Percentiles rank a stretch among this genome's conserved stretches.
Evolutionary conservation across 2,888 invertebrate genomes (phyloP).

Genomic region (Lochmaea crataegi): DNA sequence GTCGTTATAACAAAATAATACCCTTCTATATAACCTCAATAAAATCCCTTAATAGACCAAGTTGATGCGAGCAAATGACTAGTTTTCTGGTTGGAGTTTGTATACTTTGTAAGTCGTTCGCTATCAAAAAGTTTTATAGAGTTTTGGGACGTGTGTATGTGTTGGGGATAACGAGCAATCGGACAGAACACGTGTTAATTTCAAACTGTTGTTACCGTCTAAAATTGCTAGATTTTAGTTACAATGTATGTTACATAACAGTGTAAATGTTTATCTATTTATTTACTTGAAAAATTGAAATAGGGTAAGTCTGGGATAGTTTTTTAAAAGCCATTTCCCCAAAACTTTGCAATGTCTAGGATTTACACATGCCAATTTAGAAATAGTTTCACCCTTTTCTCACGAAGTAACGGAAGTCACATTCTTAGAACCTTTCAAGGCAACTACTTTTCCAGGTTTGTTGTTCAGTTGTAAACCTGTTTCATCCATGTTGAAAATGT

Average conservation of each 20-base stretch:
- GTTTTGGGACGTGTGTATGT: slow-evolving; percentile 27
- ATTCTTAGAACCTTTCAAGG: too few relatives aligned
- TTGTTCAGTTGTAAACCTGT: too few relatives aligned
- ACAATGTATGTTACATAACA: background rate
- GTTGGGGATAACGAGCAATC: slow-evolving; percentile 1
- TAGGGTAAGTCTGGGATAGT: too few relatives aligned
- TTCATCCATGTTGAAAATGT: too few relatives aligned
- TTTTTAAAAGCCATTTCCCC: too few relatives aligned
- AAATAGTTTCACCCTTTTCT: too few relatives aligned
- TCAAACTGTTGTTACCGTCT: background rate
- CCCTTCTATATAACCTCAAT: slow-evolving; percentile 26
- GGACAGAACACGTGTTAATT: slow-evolving; percentile 6
- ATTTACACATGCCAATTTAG: too few relatives aligned
- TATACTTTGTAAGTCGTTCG: slow-evolving; percentile 31
- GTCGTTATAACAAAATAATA: slow-evolving; percentile 26
- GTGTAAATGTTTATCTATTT: too few relatives aligned
- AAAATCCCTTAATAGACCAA: slow-evolving; percentile 25
- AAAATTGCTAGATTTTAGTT: background rate
- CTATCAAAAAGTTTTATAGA: slow-evolving; percentile 36
- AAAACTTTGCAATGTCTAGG: too few relatives aligned
- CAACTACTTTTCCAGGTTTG: too few relatives aligned
- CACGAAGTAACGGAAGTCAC: too few relatives aligned
- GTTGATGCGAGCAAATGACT: slow-evolving; percentile 26
- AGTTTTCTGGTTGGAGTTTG: slow-evolving; percentile 8
- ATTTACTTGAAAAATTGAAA: background rate